Percentiles rank a stretch among this genome's conserved stretches.
Evolutionary conservation across 2,113 vertebrate species (phyloP).

Genomic region (Drymodes brunneopygia): DNA sequence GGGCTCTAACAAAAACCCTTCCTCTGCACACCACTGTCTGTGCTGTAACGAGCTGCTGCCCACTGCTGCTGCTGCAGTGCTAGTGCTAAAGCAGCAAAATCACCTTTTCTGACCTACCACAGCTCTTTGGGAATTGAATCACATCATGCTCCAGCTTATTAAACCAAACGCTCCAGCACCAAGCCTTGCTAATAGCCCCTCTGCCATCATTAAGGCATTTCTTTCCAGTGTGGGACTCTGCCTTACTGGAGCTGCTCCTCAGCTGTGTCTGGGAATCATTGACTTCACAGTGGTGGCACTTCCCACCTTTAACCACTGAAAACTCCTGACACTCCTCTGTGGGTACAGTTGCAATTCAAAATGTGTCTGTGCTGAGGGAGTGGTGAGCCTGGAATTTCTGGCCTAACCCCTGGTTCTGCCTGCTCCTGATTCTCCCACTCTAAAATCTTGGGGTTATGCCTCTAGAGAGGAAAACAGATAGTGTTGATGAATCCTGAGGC

Average conservation of each 20-base stretch:
- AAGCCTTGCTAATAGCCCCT: background rate
- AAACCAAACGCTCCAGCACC: background rate
- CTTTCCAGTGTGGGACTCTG: background rate
- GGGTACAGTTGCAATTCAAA: background rate
- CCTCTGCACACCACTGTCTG: background rate
- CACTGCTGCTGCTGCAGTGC: background rate
- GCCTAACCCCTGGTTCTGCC: background rate
- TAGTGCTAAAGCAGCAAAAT: background rate
- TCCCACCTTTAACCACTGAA: background rate
- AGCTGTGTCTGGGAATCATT: background rate
- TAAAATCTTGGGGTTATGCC: accelerated
- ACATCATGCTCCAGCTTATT: background rate
- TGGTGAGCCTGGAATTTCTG: background rate
- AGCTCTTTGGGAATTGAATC: background rate
- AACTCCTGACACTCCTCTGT: background rate
- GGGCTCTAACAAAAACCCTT: background rate
- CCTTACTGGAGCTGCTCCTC: accelerated
- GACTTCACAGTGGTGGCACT: background rate
- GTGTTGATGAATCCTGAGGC: background rate
- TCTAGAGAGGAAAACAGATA: background rate
- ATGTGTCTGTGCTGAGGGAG: background rate
- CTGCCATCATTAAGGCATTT: background rate
- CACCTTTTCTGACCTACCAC: background rate
- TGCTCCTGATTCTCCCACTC: background rate
- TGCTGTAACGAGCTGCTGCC: accelerated